Base-by-base conservation (phyloP, 2,888 invertebrate species). In the Andrena dorsata region DNA sequence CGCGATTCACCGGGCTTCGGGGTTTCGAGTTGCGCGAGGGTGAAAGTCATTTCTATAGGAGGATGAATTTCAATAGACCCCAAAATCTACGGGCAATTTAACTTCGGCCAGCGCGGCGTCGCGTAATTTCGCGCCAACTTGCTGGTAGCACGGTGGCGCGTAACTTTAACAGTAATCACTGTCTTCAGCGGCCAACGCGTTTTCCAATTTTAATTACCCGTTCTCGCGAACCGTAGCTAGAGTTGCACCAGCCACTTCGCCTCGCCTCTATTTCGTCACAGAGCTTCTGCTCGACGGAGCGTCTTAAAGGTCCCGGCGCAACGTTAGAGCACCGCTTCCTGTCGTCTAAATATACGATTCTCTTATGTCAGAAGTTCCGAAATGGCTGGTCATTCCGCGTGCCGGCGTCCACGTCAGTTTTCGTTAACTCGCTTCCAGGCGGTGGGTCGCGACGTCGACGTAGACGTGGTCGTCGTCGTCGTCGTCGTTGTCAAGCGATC, bases 391-490 rank as follows among this genome's bases (percentile, higher is more conserved):
- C 83, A 80, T 86, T 79, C 47, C 65, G 73, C 78, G 61, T 63
- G 76, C 64, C 73, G 60, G 58, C 58, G 51, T 78, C 73, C 69
- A 77, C 80, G 86, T 89, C 89, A 85, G 82, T 88, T 90, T 90
- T 87, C 87, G 88, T 89, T 87, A 87, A 86, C 83, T 84, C 83
- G 79, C 35, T 73, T 74, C 56, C 20, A 72, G 47, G 53, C 68
- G 79, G 65, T 32, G 77, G 79, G 80, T 73, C 74, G 79, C 75
- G 77, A 86, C 78, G 83, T 77, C 80, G 80, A 74, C 84, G 76
- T 80, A 20, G 20, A n/a, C 53, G 53, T 1, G 53, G 20, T 53
- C 8, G 23, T 20, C 20, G 41, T 53, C 8, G 23, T 20, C 20
- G 41, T 13, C 41, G 41, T 41, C 69, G 81, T 77, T 74, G 85